Conservation (phyloP, 1,140 invertebrate genomes). For the Liolophura sinensis region DNA sequence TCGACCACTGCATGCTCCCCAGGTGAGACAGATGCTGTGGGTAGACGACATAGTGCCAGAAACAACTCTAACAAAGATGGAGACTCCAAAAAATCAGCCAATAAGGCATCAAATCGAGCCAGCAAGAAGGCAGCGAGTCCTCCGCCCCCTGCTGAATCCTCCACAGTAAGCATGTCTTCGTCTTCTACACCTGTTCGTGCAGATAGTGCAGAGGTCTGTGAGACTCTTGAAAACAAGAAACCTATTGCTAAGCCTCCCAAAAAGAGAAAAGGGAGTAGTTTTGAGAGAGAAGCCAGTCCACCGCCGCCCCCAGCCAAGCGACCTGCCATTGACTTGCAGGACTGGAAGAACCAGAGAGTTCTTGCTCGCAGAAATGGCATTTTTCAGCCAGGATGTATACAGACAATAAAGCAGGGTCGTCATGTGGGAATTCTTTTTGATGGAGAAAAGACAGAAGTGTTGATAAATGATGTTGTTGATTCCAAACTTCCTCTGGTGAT, state of each 20-base stretch:
- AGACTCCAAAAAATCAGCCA: neutral
- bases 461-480: conserved; percentile 67
- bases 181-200: conserved; percentile 1
- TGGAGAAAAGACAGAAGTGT: conserved; percentile 66
- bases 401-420: conserved; percentile 67
- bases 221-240: conserved; percentile 10
- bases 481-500: conserved; percentile 83
- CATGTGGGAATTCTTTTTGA: conserved; percentile 78
- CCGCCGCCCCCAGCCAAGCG: conserved; percentile 27
- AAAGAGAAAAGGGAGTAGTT: conserved; percentile 52
- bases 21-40: neutral
- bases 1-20: conserved; percentile 6
- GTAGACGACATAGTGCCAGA: conserved; percentile 1
- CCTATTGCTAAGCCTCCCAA: conserved; percentile 56
- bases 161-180: neutral
- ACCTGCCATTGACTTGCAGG: conserved; percentile 75
- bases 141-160: conserved; percentile 1
- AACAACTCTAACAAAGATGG: conserved; percentile 3
- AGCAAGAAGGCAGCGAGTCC: neutral
- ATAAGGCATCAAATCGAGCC: neutral
- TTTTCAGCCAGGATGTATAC: conserved; percentile 81
- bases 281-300: conserved; percentile 4
- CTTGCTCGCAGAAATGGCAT: conserved; percentile 78
- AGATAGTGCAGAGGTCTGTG: neutral
- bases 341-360: conserved; percentile 89